phyloP scores from a whole-genome alignment of 2,888 invertebrate species.

The Tetrapedia diversipes region DNA sequence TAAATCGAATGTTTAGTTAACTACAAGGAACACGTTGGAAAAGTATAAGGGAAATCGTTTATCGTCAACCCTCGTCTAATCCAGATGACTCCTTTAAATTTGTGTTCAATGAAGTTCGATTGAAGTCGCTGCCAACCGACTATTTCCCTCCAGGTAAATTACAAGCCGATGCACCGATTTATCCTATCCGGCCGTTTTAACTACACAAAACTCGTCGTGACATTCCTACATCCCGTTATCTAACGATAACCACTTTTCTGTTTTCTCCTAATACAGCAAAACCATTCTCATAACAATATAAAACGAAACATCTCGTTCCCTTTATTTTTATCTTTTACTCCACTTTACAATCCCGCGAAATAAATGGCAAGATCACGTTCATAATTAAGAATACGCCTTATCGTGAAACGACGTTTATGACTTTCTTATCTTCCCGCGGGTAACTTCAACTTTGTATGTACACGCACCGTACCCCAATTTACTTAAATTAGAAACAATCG shows the following conservation, averaged over 20 bases:
- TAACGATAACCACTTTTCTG: background rate
- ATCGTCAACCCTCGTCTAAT: slow-evolving; percentile 43
- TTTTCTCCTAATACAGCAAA: background rate
- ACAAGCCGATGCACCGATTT: slow-evolving; percentile 37
- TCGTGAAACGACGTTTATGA: background rate
- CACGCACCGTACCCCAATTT: background rate
- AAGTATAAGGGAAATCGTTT: slow-evolving; percentile 31
- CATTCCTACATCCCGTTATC: slow-evolving; percentile 1
- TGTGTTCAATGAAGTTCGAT: slow-evolving; percentile 57
- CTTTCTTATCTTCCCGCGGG: background rate
- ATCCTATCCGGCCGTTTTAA: slow-evolving; percentile 20
- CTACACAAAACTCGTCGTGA: slow-evolving; percentile 21
- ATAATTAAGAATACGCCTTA: background rate
- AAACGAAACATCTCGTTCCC: background rate
- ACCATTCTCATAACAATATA: background rate
- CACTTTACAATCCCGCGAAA: background rate
- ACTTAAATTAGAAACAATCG: slow-evolving; percentile 17
- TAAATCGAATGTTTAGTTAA: slow-evolving; percentile 19
- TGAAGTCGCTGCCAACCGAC: slow-evolving; percentile 55
- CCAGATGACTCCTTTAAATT: slow-evolving; percentile 56
- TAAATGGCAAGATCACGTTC: background rate
- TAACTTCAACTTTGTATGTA: background rate
- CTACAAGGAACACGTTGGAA: background rate
- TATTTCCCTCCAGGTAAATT: slow-evolving; percentile 49
- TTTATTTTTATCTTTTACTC: background rate